phyloP scores from a whole-genome alignment of 2,797 vertebrate species.

The Gymnodraco acuticeps region DNA sequence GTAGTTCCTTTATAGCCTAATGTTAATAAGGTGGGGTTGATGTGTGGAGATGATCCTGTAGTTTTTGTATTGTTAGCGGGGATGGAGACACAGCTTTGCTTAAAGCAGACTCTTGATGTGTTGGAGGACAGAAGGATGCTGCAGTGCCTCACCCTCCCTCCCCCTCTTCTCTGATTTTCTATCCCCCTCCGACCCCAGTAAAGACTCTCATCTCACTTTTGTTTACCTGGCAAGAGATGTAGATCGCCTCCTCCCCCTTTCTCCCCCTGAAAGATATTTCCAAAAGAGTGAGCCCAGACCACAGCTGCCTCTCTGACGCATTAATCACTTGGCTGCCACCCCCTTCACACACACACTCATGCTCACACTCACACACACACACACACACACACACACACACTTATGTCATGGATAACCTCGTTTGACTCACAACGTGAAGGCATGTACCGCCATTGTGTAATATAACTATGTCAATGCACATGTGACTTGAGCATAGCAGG shows the following conservation, averaged over 20 bases:
- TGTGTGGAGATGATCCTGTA: not conserved
- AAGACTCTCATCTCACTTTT: constrained; percentile 57
- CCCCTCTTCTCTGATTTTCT: constrained; percentile 42
- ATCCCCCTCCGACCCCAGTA: constrained; percentile 33
- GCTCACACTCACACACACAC: constrained; percentile 6
- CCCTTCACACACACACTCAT: constrained; percentile 38
- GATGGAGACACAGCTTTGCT: constrained; percentile 22
- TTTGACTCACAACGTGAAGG: constrained; percentile 47
- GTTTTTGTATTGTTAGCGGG: constrained; percentile 1
- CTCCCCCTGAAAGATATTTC: constrained; percentile 74
- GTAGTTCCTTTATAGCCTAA: too few species aligned
- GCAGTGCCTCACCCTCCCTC: constrained; percentile 53
- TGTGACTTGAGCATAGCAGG: constrained; percentile 14
- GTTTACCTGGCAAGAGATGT: constrained; percentile 66
- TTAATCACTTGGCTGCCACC: constrained; percentile 80
- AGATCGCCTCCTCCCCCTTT: constrained; percentile 21
- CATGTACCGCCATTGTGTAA: constrained; percentile 37
- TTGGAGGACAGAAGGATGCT: constrained; percentile 45
- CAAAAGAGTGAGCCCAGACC: constrained; percentile 74
- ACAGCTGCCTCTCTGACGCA: constrained; percentile 79
- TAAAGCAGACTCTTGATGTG: constrained; percentile 39
- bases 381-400: not conserved
- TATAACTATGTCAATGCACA: constrained; percentile 51
- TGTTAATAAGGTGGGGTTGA: too few species aligned
- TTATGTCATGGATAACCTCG: constrained; percentile 36